Evolutionary conservation across 2,888 invertebrate species (phyloP).

Genomic region (Eristalis arbustorum): DNA sequence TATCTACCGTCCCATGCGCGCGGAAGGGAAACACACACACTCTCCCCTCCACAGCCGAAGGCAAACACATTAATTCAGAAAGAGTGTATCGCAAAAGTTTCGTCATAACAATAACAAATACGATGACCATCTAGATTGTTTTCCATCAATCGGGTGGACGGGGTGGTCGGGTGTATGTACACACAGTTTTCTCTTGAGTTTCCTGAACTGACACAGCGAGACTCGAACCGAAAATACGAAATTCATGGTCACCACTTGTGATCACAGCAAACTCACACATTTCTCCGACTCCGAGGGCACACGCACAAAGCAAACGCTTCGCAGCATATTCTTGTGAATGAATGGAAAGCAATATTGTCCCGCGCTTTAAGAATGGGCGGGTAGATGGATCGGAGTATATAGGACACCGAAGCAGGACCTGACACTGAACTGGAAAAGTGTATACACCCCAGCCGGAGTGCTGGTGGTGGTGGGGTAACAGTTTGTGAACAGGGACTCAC

Average conservation of each 20-base stretch:
- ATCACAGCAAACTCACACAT: constrained; percentile 11
- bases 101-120: constrained; percentile 18
- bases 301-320: constrained; percentile 26
- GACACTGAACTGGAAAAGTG: constrained; percentile 58
- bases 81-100: constrained; percentile 9
- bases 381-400: constrained; percentile 28
- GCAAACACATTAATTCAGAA: constrained; percentile 32
- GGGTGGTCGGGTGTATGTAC: background rate
- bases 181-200: background rate
- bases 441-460: background rate
- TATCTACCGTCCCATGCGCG: background rate
- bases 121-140: constrained; percentile 39
- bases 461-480: background rate
- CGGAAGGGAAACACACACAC: background rate
- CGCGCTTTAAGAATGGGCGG: constrained; percentile 3
- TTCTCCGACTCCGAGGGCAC: background rate
- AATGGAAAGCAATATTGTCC: constrained; percentile 52
- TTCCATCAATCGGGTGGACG: constrained; percentile 46
- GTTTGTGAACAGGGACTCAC: constrained; percentile 7
- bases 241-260: constrained; percentile 56
- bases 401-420: constrained; percentile 43
- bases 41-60: background rate
- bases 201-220: constrained; percentile 17
- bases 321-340: constrained; percentile 59
- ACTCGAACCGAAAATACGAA: constrained; percentile 17